These are phyloP conservation scores for Ctenicera cuprea DNA, from an alignment of 2,888 invertebrate species.

Conservation along the genomic window DNA sequence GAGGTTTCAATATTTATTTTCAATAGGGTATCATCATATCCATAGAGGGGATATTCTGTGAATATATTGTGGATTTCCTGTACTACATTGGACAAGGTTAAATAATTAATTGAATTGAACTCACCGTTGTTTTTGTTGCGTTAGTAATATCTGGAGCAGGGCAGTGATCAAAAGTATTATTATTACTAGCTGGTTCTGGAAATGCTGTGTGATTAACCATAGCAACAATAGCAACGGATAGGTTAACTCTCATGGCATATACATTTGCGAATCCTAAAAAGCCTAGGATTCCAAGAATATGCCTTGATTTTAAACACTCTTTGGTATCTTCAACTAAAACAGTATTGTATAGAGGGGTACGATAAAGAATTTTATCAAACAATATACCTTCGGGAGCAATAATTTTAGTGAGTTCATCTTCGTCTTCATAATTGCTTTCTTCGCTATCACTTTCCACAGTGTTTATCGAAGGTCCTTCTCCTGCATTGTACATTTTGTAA, in stretches of 20 bases:
- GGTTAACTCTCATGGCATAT: slow-evolving; percentile 92
- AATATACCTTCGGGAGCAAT: slow-evolving; percentile 69
- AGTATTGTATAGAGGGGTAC: slow-evolving; percentile 25
- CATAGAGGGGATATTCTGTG: too few relatives aligned
- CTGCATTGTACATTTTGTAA: slow-evolving; percentile 19
- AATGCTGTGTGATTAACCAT: slow-evolving; percentile 89
- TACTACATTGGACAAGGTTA: too few relatives aligned
- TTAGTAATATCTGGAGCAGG: slow-evolving; percentile 73
- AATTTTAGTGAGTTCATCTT: slow-evolving; percentile 70
- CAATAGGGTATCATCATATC: too few relatives aligned
- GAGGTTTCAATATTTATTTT: too few relatives aligned
- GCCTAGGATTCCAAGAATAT: slow-evolving; percentile 88
- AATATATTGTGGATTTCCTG: too few relatives aligned
- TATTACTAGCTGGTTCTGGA: slow-evolving; percentile 75
- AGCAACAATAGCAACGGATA: slow-evolving; percentile 95
- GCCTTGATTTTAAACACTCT: slow-evolving; percentile 83
- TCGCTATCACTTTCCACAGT: slow-evolving; percentile 59
- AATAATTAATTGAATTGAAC: too few relatives aligned
- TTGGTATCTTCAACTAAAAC: slow-evolving; percentile 77
- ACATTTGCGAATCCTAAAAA: slow-evolving; percentile 93
- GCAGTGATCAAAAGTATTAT: slow-evolving; percentile 79
- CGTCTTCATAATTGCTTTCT: slow-evolving; percentile 66
- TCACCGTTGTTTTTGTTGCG: slow-evolving; percentile 65
- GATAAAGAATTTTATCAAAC: neutral
- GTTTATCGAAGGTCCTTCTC: slow-evolving; percentile 45